phyloP scores from a whole-genome alignment of 2,113 vertebrate genomes.

The Bagarius yarrelli region DNA sequence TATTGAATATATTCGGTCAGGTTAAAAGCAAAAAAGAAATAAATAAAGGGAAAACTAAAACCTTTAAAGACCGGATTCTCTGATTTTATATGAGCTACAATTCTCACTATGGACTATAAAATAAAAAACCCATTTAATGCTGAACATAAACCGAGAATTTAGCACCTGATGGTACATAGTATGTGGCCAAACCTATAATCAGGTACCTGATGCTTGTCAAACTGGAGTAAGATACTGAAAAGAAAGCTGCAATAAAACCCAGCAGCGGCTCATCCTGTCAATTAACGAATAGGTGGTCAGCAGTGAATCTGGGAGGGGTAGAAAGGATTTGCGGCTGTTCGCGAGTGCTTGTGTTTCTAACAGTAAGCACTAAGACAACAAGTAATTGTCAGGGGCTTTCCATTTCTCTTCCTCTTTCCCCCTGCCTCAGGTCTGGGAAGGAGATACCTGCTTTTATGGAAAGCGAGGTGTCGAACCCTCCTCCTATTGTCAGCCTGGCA shows the following conservation, averaged over 20 bases:
- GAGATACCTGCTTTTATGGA: conserved; percentile 56
- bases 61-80: too few relatives aligned
- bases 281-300: conserved; percentile 12
- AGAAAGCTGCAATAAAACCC: conserved; percentile 38
- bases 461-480: conserved; percentile 67
- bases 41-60: too few relatives aligned
- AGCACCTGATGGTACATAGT: too few relatives aligned
- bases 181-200: not conserved
- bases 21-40: too few relatives aligned
- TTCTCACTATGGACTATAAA: too few relatives aligned
- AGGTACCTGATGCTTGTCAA: conserved; percentile 14
- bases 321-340: conserved; percentile 55
- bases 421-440: conserved; percentile 51
- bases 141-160: too few relatives aligned
- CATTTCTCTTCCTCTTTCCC: conserved; percentile 30
- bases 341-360: conserved; percentile 60
- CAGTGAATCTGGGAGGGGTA: conserved; percentile 26
- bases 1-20: too few relatives aligned
- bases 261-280: conserved; percentile 30
- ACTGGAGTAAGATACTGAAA: conserved; percentile 46
- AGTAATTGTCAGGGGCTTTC: conserved; percentile 47
- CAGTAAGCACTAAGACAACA: conserved; percentile 62
- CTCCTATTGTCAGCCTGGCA: conserved; percentile 65
- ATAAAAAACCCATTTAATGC: too few relatives aligned
- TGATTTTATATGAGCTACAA: too few relatives aligned